Evolutionary conservation across 2,113 vertebrate genomes (phyloP).

Genomic region (Cariama cristata): DNA sequence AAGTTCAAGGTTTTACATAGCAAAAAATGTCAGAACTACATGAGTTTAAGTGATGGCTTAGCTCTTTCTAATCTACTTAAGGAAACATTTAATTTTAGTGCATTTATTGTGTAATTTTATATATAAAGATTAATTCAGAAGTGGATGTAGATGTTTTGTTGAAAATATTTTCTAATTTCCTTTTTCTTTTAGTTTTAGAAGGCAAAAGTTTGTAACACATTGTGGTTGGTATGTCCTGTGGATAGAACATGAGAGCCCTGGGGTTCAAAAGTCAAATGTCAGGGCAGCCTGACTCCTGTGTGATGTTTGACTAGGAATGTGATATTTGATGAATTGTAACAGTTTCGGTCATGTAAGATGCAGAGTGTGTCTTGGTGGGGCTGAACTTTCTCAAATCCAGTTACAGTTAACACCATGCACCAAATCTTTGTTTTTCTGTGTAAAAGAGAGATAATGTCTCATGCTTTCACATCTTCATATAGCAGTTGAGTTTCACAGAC

Average conservation of each 20-base stretch:
- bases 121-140: neutral
- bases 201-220: neutral
- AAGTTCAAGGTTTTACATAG: constrained; percentile 28
- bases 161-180: neutral
- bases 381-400: neutral
- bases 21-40: constrained; percentile 23
- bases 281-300: neutral
- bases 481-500: neutral
- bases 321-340: neutral
- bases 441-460: neutral
- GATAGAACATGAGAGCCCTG: neutral
- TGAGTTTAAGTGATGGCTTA: constrained; percentile 17
- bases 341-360: neutral
- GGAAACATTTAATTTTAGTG: neutral
- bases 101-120: neutral
- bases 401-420: neutral
- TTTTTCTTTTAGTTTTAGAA: neutral
- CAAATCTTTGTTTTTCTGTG: neutral
- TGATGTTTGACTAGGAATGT: neutral
- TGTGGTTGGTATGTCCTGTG: neutral
- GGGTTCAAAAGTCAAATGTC: neutral
- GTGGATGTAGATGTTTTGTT: neutral
- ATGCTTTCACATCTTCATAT: neutral
- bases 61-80: constrained; percentile 2
- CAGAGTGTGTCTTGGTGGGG: neutral